phyloP scores from a whole-genome alignment of 2,888 invertebrate genomes.

The Ceriagrion tenellum region DNA sequence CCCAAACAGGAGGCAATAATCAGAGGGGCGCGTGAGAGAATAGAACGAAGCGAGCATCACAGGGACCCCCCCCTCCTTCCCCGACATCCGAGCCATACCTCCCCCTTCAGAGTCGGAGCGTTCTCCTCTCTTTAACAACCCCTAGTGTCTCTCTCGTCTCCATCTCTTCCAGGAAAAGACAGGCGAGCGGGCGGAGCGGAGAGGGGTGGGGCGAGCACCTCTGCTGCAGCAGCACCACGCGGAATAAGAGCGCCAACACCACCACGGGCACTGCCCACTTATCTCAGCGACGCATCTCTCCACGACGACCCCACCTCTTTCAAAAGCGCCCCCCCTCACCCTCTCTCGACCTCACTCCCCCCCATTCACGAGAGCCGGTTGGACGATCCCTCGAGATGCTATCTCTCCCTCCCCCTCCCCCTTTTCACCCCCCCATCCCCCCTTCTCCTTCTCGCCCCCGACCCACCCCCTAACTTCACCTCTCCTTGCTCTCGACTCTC shows the following conservation, averaged over 20 bases:
- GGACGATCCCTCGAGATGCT: too few relatives aligned
- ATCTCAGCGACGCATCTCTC: neutral
- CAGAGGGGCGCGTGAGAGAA: too few relatives aligned
- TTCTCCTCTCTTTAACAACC: neutral
- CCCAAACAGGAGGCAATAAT: too few relatives aligned
- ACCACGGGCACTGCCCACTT: neutral
- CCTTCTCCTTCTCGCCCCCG: too few relatives aligned
- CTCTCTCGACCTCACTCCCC: neutral
- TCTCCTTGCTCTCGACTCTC: neutral
- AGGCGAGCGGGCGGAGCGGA: neutral
- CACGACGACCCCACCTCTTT: too few relatives aligned
- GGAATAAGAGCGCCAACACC: conserved; percentile 5
- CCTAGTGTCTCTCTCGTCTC: neutral
- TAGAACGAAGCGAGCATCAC: too few relatives aligned
- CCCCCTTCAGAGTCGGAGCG: too few relatives aligned
- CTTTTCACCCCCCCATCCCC: neutral
- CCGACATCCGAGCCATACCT: neutral
- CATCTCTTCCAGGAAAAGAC: conserved; percentile 21
- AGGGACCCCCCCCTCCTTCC: neutral
- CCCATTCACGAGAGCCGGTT: too few relatives aligned
- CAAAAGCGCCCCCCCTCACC: neutral
- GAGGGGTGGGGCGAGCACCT: too few relatives aligned
- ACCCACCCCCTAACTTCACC: neutral
- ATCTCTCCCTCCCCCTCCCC: too few relatives aligned
- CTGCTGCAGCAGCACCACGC: neutral